Evolutionary conservation across 2,888 invertebrate species (phyloP).

Genomic region (Parnassius smintheus): DNA sequence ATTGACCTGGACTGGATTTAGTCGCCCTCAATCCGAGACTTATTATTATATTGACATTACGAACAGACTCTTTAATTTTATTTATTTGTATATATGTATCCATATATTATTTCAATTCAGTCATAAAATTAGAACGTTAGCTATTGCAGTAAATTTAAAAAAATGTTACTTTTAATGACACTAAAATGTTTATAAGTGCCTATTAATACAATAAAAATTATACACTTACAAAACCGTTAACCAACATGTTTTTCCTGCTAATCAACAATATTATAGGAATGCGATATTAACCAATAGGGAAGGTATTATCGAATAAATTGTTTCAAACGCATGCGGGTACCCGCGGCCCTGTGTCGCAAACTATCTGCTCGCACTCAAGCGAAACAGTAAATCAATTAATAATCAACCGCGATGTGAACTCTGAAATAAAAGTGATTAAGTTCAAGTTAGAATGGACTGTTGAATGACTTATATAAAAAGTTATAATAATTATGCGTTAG

Average conservation of each 20-base stretch:
- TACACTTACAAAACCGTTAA: slow-evolving; percentile 63
- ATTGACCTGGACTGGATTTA: too few relatives aligned
- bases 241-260: slow-evolving; percentile 59
- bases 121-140: too few relatives aligned
- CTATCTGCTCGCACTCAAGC: slow-evolving; percentile 35
- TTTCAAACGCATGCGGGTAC: slow-evolving; percentile 65
- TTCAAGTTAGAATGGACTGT: slow-evolving; percentile 15
- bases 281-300: slow-evolving; percentile 71
- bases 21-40: too few relatives aligned
- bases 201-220: not conserved
- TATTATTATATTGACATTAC: too few relatives aligned
- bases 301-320: slow-evolving; percentile 69
- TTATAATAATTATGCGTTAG: slow-evolving; percentile 32
- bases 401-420: slow-evolving; percentile 39
- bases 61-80: too few relatives aligned
- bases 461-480: slow-evolving; percentile 18
- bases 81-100: too few relatives aligned
- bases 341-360: slow-evolving; percentile 47
- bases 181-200: not conserved
- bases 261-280: slow-evolving; percentile 68
- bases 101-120: too few relatives aligned
- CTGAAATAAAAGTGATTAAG: slow-evolving; percentile 34
- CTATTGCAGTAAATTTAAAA: too few relatives aligned
- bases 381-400: slow-evolving; percentile 38
- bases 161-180: not conserved